Evolutionary conservation across 2,797 vertebrate species (phyloP).

Genomic region (Numenius phaeopus): DNA sequence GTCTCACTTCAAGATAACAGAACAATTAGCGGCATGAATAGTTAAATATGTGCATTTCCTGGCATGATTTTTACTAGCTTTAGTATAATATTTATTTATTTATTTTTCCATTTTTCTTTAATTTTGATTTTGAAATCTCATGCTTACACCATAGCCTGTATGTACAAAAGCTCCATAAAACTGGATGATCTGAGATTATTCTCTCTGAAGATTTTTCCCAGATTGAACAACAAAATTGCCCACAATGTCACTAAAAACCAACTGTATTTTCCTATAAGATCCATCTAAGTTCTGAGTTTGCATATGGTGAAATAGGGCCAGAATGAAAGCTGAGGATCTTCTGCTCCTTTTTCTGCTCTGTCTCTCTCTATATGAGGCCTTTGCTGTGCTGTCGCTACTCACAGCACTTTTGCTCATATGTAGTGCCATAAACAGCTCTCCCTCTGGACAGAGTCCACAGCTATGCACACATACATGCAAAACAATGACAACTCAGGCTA

Average conservation of each 20-base stretch:
- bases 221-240: not conserved
- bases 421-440: not conserved
- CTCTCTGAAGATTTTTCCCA: not conserved
- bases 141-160: not conserved
- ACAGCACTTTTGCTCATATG: not conserved
- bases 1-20: not conserved
- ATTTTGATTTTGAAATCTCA: not conserved
- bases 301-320: not conserved
- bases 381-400: not conserved
- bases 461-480: not conserved
- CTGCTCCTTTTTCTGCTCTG: not conserved
- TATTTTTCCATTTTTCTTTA: not conserved
- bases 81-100: not conserved
- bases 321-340: not conserved
- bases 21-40: not conserved
- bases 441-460: too few species aligned
- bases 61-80: not conserved
- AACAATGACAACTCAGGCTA: not conserved
- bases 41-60: not conserved
- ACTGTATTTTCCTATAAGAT: not conserved
- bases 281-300: not conserved
- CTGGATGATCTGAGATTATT: not conserved
- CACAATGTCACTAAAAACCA: not conserved
- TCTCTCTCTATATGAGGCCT: not conserved
- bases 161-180: not conserved